A percentile compares a stretch with the other conserved stretches of the same genome.
phyloP scores from a whole-genome alignment of 2,888 invertebrate species.

The Epirrhoe tristata region DNA sequence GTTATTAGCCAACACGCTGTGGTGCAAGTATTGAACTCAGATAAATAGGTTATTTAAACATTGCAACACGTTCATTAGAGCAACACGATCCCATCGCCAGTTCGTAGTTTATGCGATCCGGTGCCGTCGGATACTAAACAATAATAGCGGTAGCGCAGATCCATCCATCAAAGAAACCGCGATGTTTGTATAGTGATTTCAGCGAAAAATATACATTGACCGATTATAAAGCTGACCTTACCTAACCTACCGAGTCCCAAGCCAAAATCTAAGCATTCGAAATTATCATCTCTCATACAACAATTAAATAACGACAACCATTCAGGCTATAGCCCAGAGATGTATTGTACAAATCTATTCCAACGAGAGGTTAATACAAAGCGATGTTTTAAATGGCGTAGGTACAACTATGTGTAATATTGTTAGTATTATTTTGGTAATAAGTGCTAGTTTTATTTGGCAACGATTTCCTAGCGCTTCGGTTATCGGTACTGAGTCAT shows the following conservation, averaged over 20 bases:
- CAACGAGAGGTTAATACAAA: conserved; percentile 36
- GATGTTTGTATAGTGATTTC: conserved; percentile 13
- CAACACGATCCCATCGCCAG: conserved; percentile 48
- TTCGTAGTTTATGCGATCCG: conserved; percentile 48
- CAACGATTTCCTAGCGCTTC: conserved; percentile 68
- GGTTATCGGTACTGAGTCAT: conserved; percentile 69
- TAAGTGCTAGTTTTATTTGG: conserved; percentile 69
- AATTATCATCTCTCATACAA: conserved; percentile 7
- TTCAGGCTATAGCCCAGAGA: background rate
- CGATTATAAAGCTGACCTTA: conserved; percentile 26
- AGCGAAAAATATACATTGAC: conserved; percentile 23
- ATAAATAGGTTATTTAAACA: conserved; percentile 69
- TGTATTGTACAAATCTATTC: conserved; percentile 32
- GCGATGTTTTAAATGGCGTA: conserved; percentile 43
- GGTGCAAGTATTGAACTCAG: conserved; percentile 49
- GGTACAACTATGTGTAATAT: conserved; percentile 50
- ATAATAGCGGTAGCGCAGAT: conserved; percentile 30
- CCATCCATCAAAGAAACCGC: conserved; percentile 22
- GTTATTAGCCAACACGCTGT: conserved; percentile 45
- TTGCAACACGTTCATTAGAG: conserved; percentile 58
- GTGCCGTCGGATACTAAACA: conserved; percentile 38
- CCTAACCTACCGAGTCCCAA: conserved; percentile 26
- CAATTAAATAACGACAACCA: too few species aligned
- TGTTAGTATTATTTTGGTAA: conserved; percentile 65
- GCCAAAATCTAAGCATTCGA: background rate